Base-by-base conservation (phyloP, 2,113 vertebrate genomes). In the Ginglymostoma cirratum region DNA sequence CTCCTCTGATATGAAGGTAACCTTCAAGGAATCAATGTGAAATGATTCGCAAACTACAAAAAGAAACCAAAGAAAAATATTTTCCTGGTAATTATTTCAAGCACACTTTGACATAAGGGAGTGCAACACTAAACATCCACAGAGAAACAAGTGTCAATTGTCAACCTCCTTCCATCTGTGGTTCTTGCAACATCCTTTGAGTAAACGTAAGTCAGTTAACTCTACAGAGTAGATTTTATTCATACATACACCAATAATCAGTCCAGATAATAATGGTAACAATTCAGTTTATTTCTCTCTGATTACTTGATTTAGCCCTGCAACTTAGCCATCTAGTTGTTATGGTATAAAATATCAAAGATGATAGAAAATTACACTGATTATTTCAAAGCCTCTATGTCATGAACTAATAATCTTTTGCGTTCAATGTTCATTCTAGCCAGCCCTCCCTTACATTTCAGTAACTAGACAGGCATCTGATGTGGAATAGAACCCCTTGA, bases 21-120 rank as follows among this genome's bases (percentile, higher is more conserved):
- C 87, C 87, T 90, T 90, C 27, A 90, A 19, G 38, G 15, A 42
- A 42, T 83, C 5, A 17, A 83, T 42, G 80, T 83, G 80, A 24
- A 61, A 55, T 90, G 87, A 34, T 52, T 34, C 27, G 19, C 61
- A 61, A 90, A 27, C 24, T 61, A 34, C 52, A 61, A 61, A 55
- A 90, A 90, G 15, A 61, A 61, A 90, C 15, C 24, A 55, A 27
- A 55, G 52, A 90, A 90, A 89, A 90, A 61, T 90, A 27, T 34
- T 52, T 55, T 90, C 52, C 55, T 61, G 87, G 52, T 61, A 90
- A 90, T 90, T 90, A 90, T 61, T 55, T 90, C 27, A 90, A 90
- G 87, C 87, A 90, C 45, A 27, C 87, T 61, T 48, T 61, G 87
- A 90, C 87, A 61, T 61, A 90, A 90, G 87, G 27, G 17, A 90